Percentiles rank a stretch among this genome's conserved stretches.
Evolutionary conservation across 2,113 vertebrate species (phyloP).

Genomic region (Sakesphorus luctuosus): DNA sequence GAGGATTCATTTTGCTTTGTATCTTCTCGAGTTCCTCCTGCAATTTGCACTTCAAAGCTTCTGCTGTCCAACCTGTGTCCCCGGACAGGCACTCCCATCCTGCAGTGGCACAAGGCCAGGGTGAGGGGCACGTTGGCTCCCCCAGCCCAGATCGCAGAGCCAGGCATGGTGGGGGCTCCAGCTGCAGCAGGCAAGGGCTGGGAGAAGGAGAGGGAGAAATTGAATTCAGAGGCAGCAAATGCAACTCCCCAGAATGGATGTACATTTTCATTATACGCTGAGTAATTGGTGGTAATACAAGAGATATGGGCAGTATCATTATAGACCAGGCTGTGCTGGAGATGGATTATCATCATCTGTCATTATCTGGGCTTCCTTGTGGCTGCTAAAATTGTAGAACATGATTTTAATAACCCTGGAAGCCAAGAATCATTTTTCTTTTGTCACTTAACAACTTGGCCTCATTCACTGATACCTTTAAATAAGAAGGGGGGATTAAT

Average conservation of each 20-base stretch:
- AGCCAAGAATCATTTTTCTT: constrained; percentile 81
- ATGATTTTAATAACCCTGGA: constrained; percentile 84
- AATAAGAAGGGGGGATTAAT: constrained; percentile 63
- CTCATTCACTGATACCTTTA: constrained; percentile 64
- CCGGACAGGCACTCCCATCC: neutral
- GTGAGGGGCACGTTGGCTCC: neutral
- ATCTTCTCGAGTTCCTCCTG: neutral
- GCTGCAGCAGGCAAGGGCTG: neutral
- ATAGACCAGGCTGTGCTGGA: constrained; percentile 68
- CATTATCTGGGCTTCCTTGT: constrained; percentile 76
- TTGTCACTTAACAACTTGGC: constrained; percentile 78
- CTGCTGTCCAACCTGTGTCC: neutral
- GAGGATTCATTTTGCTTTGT: neutral
- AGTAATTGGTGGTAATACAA: constrained; percentile 75
- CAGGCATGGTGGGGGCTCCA: fast-evolving
- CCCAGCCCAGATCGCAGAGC: neutral
- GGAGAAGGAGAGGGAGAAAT: neutral
- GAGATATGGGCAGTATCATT: constrained; percentile 67
- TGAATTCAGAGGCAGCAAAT: constrained; percentile 22
- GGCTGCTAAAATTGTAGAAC: constrained; percentile 79
- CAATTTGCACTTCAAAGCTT: neutral
- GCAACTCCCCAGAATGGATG: constrained; percentile 32
- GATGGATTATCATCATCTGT: constrained; percentile 77
- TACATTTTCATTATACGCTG: constrained; percentile 48
- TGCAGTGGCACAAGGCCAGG: fast-evolving